Base-by-base conservation (phyloP, 1,140 invertebrate genomes). In the Panagrolaimus sp. region DNA sequence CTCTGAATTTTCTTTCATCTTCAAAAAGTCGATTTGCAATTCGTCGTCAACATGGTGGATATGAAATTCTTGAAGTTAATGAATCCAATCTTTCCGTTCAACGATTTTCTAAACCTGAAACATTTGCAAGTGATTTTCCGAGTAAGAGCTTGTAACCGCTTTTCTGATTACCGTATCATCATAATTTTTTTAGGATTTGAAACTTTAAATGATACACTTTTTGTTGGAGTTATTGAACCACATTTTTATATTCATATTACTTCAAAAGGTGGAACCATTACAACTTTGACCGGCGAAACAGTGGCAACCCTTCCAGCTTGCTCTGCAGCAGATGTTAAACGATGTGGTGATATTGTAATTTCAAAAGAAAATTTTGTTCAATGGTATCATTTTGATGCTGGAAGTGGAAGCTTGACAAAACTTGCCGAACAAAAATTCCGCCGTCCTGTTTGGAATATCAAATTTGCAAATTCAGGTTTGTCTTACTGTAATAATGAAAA, bases 181-280 rank as follows among this genome's bases (percentile, higher is more conserved):
- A n/a, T 58, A 12, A 14, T 21, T 6, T 58, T 58, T 58, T 58
- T 28, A 58, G 52, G 10, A 24, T 21, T 58, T 6, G 52, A 28
- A 21, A 58, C 21, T 12, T 28, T 58, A 8, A 12, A n/a, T 10
- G n/a, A 58, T 28, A 21, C 52, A 1, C 28, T 58, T 28, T 58
- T 26, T 28, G 52, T 28, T 9, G 52, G 52, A 21, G 52, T 58
- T 21, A 58, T 58, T 12, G 52, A 58, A 58, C 52, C 52, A 3
- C 14, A 21, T 12, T 58, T 26, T n/a, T 58, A 58, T 28, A 58
- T 58, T 28, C 52, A 24, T 12, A 24, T 58, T 21, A n/a, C 10
- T 14, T n/a, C 21, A 26, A 14, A 4, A 26, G 52, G 52, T 21
- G n/a, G 21, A 12, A 58, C 14, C 15, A n/a, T 58, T 28, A 21